phyloP scores from a whole-genome alignment of 2,113 vertebrate genomes.

The Pomatostomus ruficeps region DNA sequence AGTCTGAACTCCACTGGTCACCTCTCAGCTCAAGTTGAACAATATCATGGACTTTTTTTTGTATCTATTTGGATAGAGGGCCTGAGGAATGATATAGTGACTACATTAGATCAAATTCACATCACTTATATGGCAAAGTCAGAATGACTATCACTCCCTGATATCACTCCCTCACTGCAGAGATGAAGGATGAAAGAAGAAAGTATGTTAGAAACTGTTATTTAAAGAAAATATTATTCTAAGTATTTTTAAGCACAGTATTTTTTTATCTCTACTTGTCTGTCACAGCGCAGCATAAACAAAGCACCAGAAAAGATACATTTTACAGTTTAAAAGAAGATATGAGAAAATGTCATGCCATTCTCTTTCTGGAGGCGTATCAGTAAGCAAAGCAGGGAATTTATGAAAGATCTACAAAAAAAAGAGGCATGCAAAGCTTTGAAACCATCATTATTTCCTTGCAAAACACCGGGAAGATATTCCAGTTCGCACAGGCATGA shows the following conservation, averaged over 20 bases:
- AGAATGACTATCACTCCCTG: neutral
- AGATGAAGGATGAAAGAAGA: neutral
- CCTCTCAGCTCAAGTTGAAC: neutral
- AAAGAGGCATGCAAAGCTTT: neutral
- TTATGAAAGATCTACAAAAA: neutral
- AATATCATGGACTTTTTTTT: neutral
- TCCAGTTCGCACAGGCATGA: neutral
- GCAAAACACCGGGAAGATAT: neutral
- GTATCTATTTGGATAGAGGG: neutral
- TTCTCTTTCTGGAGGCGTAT: neutral
- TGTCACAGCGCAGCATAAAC: neutral
- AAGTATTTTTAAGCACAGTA: neutral
- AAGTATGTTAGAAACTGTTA: neutral
- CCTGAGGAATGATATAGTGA: neutral
- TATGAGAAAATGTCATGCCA: neutral
- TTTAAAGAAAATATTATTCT: neutral
- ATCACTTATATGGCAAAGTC: neutral
- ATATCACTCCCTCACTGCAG: neutral
- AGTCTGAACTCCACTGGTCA: neutral
- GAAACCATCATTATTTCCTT: neutral
- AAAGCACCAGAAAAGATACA: neutral
- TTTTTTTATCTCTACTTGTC: neutral
- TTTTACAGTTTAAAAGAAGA: neutral
- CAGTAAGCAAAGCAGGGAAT: neutral
- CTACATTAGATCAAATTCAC: neutral